Base-by-base conservation (phyloP, 2,113 vertebrate species). In the Esox niger region DNA sequence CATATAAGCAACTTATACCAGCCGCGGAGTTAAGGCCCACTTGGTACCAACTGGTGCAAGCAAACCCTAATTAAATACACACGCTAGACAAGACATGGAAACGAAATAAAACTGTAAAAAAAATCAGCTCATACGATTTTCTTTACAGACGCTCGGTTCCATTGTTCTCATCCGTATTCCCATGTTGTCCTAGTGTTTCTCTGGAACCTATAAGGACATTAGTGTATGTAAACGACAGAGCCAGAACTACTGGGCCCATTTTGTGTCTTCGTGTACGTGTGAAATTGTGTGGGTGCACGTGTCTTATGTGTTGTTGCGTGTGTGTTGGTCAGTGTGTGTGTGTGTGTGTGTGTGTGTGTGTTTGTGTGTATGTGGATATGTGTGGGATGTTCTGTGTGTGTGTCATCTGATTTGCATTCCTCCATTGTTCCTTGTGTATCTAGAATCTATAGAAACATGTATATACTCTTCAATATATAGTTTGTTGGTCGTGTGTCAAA, bases 161-260 rank as follows among this genome's bases (percentile, higher is more conserved):
- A 17, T 76, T 67, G 66, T 27, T 68, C 43, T 69, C 59, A 33
- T 46, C n/a, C 56, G 62, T 43, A 27, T 69, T 76, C 74, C 21
- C 61, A 26, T 66, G 31, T 70, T 73, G 20, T 43, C 61, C 67
- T 66, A 26, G 71, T 60, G 58, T 59, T 81, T 5, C 75, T 77
- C 84, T 83, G 86, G 85, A 87, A 91, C 84, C 85, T 70, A 71
- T 88, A 88, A 89, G 87, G 85, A 89, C 80, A 82, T 81, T 78
- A 79, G 84, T 85, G 83, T 90, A 83, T 92, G 91, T 92, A 91
- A 90, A 91, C 89, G 38, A n/a, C 83, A 78, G 69, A 68, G 17
- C 84, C 79, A 82, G 54, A 83, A 85, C 80, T 75, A 78, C 68
- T 82, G 65, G 77, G 83, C 86, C 81, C 75, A 82, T 83, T 59